Conservation (phyloP, 1,140 invertebrate species). For the Drosophila sturtevanti region DNA sequence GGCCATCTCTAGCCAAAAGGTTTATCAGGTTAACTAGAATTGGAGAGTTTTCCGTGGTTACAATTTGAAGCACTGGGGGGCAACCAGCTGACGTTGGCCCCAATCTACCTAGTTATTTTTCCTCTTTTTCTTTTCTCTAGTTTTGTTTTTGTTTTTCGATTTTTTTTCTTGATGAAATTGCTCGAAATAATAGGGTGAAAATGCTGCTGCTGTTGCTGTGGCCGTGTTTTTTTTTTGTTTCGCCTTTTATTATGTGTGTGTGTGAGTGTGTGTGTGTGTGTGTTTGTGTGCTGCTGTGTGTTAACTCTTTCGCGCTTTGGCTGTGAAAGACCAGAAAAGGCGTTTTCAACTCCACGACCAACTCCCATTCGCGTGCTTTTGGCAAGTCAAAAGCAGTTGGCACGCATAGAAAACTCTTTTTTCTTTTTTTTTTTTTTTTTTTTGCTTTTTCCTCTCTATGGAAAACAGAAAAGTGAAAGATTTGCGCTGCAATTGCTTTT, state of each 20-base stretch:
- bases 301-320: slow-evolving; percentile 76
- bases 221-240: slow-evolving; percentile 16
- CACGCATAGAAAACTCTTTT: slow-evolving; percentile 48
- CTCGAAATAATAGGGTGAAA: slow-evolving; percentile 80
- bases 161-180: slow-evolving; percentile 73
- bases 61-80: slow-evolving; percentile 65
- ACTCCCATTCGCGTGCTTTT: slow-evolving; percentile 38
- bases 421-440: slow-evolving; percentile 35
- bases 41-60: slow-evolving; percentile 61
- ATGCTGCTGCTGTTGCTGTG: slow-evolving; percentile 48
- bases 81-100: slow-evolving; percentile 27
- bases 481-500: slow-evolving; percentile 60
- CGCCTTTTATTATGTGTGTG: slow-evolving; percentile 20
- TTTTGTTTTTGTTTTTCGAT: neutral
- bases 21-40: slow-evolving; percentile 27
- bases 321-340: slow-evolving; percentile 71
- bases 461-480: slow-evolving; percentile 63
- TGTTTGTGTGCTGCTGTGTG: slow-evolving; percentile 53
- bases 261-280: slow-evolving; percentile 39
- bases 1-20: slow-evolving; percentile 12
- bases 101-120: slow-evolving; percentile 39
- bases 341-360: slow-evolving; percentile 38
- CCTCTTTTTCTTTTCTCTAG: neutral
- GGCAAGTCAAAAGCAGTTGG: slow-evolving; percentile 50
- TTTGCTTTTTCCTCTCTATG: neutral